A percentile compares a stretch with the other conserved stretches of the same genome.
These are phyloP conservation scores for Myotis lucifugus DNA, from an alignment of 2,113 vertebrate species.

Conservation along the genomic window DNA sequence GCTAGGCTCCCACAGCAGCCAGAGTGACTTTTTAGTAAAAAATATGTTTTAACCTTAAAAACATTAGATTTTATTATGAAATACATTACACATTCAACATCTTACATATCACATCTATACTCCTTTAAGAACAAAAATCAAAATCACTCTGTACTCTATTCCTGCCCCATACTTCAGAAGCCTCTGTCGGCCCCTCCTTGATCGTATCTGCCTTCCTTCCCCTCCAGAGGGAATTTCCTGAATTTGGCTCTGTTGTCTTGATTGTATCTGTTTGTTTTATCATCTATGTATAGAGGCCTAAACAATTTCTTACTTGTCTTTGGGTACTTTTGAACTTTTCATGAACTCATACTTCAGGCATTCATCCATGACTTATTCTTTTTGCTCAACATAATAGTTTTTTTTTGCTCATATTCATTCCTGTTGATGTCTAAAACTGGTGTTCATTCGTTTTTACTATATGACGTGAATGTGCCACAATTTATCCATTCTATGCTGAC, in stretches of 20 bases:
- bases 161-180: not conserved
- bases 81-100: not conserved
- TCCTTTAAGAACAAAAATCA: not conserved
- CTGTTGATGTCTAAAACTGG: conserved; percentile 28
- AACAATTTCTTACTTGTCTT: not conserved
- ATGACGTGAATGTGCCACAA: not conserved
- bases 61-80: conserved; percentile 28
- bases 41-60: not conserved
- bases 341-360: not conserved
- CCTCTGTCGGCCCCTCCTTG: not conserved
- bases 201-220: not conserved
- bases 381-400: not conserved
- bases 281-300: not conserved
- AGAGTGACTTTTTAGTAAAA: not conserved
- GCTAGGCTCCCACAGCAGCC: not conserved
- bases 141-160: not conserved
- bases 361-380: not conserved
- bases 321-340: conserved; percentile 13
- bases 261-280: not conserved
- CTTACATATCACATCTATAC: not conserved
- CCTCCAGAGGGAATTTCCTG: not conserved
- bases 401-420: not conserved
- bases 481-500: not conserved
- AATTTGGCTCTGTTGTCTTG: not conserved
- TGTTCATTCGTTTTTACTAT: not conserved